These are phyloP conservation scores for Scaptomyza reducta DNA, from an alignment of 2,888 invertebrate species.

Conservation along the genomic window DNA sequence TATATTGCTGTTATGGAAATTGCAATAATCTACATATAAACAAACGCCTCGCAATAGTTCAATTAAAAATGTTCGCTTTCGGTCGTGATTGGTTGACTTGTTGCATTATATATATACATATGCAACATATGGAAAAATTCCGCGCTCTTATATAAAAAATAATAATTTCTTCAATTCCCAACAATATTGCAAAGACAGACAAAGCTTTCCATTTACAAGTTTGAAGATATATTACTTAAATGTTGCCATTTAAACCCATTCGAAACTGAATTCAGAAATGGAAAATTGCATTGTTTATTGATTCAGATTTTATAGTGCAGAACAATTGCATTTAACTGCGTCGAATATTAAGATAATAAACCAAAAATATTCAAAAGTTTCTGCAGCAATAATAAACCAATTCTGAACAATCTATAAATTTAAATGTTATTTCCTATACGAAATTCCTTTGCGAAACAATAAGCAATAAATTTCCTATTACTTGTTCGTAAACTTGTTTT, in stretches of 20 bases:
- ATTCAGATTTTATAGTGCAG: neutral
- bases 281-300: neutral
- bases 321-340: neutral
- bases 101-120: slow-evolving; percentile 19
- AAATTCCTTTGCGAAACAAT: neutral
- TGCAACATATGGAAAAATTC: slow-evolving; percentile 17
- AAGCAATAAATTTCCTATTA: no score
- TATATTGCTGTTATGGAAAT: slow-evolving; percentile 8
- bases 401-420: neutral
- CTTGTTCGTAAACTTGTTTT: no score
- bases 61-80: slow-evolving; percentile 11
- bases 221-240: neutral
- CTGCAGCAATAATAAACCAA: neutral
- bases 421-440: neutral
- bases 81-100: slow-evolving; percentile 9
- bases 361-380: neutral
- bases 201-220: neutral
- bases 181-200: neutral
- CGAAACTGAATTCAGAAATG: neutral
- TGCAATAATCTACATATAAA: slow-evolving; percentile 7
- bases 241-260: neutral
- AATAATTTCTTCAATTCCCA: neutral
- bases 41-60: slow-evolving; percentile 14
- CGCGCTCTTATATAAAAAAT: neutral
- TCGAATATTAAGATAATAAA: neutral